phyloP scores from a whole-genome alignment of 2,113 vertebrate species.

The Alectura lathami region DNA sequence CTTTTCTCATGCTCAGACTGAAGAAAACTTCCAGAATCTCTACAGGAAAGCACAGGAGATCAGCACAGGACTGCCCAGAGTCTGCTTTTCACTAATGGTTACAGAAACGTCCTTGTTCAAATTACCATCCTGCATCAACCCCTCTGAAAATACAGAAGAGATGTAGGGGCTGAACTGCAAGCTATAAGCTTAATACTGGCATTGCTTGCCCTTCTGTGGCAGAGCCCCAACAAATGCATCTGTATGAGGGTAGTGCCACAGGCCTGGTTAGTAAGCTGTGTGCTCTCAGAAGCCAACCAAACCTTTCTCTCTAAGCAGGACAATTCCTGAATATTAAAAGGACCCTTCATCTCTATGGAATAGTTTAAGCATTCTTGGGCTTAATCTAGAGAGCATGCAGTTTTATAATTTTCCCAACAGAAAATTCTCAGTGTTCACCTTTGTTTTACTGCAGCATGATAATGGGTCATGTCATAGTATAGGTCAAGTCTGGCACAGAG shows the following conservation, averaged over 20 bases:
- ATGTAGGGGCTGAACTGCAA: neutral
- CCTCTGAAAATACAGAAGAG: neutral
- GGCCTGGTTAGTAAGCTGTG: neutral
- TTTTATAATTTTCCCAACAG: neutral
- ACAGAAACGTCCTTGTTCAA: neutral
- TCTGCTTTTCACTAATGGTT: neutral
- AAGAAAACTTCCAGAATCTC: neutral
- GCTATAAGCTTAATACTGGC: neutral
- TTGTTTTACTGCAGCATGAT: neutral
- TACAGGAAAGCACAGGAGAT: neutral
- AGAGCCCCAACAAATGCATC: neutral
- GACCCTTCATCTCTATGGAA: neutral
- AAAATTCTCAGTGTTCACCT: neutral
- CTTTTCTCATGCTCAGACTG: neutral
- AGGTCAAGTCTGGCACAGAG: neutral
- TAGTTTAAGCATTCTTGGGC: neutral
- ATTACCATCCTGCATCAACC: neutral
- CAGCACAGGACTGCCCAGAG: neutral
- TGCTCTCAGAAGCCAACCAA: neutral
- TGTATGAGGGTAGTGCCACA: neutral
- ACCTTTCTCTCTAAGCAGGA: neutral
- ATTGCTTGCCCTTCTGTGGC: neutral
- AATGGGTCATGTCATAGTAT: neutral
- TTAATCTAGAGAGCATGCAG: neutral
- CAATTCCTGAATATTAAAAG: neutral